A percentile compares a stretch with the other conserved stretches of the same genome.
Conservation (phyloP, 1,140 invertebrate species). For the Drosophila kepulauana region DNA sequence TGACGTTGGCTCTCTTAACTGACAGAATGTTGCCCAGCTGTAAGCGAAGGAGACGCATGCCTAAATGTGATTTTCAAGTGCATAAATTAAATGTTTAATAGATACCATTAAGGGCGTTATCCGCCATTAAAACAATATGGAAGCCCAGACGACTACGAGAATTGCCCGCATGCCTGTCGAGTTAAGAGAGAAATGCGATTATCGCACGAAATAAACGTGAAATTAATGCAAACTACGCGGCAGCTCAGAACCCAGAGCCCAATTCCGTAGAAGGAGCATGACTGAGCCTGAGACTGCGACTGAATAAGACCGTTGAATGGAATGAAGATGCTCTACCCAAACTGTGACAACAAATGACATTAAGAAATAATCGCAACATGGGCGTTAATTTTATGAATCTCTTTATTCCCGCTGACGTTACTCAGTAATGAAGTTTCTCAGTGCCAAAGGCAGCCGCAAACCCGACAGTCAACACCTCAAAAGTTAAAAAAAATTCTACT, state of each 20-base stretch:
- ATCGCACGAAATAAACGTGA: conserved; percentile 80
- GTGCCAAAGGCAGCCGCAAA: conserved; percentile 57
- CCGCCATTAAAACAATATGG: conserved; percentile 82
- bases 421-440: conserved; percentile 58
- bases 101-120: conserved; percentile 79
- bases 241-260: conserved; percentile 10
- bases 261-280: conserved; percentile 18
- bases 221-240: conserved; percentile 81
- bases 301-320: neutral
- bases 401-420: conserved; percentile 5
- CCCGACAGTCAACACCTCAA: conserved; percentile 39
- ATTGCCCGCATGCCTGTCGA: conserved; percentile 20
- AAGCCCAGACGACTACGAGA: conserved; percentile 29
- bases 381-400: conserved; percentile 67
- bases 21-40: conserved; percentile 5
- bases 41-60: conserved; percentile 14
- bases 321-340: neutral
- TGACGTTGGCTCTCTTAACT: conserved; percentile 10
- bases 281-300: conserved; percentile 9
- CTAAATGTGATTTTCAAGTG: conserved; percentile 77
- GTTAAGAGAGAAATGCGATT: conserved; percentile 72
- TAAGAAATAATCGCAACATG: conserved; percentile 65
- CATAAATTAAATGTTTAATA: conserved; percentile 83
- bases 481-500: conserved; percentile 21
- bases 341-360: conserved; percentile 34